Conservation (phyloP, 1,140 invertebrate genomes). For the Aplysia californica region DNA sequence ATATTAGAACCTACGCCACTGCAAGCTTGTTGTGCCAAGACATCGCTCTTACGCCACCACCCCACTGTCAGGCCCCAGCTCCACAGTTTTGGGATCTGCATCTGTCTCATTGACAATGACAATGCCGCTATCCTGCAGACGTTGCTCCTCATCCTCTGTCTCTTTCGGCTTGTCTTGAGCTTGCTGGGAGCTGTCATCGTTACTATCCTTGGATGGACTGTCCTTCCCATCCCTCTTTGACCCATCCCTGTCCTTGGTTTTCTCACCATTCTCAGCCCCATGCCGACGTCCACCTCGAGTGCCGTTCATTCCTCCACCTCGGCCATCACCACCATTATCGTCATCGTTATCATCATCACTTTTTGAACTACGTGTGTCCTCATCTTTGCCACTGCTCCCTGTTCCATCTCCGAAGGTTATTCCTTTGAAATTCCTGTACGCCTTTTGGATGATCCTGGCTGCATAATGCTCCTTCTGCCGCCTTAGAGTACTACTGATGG, state of each 20-base stretch:
- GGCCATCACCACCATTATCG: slow-evolving; percentile 9
- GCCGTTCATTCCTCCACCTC: neutral
- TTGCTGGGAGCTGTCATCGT: slow-evolving; percentile 23
- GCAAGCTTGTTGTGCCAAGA: no score
- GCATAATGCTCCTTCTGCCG: slow-evolving; percentile 96
- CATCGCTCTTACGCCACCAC: slow-evolving; percentile 64
- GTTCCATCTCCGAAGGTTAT: slow-evolving; percentile 28
- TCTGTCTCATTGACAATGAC: slow-evolving; percentile 20
- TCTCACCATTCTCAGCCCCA: neutral
- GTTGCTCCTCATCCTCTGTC: neutral
- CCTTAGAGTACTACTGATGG: slow-evolving; percentile 92
- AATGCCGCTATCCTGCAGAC: slow-evolving; percentile 15
- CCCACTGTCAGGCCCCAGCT: slow-evolving; percentile 62
- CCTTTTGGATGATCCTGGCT: slow-evolving; percentile 92
- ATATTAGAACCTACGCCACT: no score
- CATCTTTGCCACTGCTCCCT: slow-evolving; percentile 24
- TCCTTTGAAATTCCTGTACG: slow-evolving; percentile 74
- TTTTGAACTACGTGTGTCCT: neutral
- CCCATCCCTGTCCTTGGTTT: slow-evolving; percentile 10
- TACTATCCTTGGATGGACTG: slow-evolving; percentile 15
- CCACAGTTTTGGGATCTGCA: slow-evolving; percentile 49
- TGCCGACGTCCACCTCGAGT: no score
- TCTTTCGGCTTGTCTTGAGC: slow-evolving; percentile 21
- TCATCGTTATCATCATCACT: slow-evolving; percentile 17
- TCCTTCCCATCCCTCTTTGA: slow-evolving; percentile 23